A percentile compares a stretch with the other conserved stretches of the same genome.
phyloP scores from a whole-genome alignment of 1,140 invertebrate species.

The Dryas iulia region DNA sequence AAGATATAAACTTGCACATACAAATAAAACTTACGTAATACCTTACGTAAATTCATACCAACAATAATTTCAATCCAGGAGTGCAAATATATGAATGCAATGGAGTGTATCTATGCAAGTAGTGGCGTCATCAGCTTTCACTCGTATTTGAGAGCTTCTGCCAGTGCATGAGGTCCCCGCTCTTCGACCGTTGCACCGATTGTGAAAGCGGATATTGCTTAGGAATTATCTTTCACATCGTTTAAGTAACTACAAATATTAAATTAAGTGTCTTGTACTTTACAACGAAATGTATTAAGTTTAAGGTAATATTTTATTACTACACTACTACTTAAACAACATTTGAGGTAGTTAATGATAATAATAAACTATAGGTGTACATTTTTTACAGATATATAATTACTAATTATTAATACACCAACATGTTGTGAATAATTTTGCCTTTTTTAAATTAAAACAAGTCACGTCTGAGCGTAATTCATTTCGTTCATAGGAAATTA shows the following conservation, averaged over 20 bases:
- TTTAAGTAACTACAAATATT: conserved; percentile 6
- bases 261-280: background rate
- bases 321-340: no score
- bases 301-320: background rate
- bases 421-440: background rate
- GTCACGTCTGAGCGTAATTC: conserved; percentile 10
- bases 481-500: conserved; percentile 25
- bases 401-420: no score
- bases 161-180: conserved; percentile 4
- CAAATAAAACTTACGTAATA: conserved; percentile 27
- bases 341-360: no score
- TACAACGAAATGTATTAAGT: no score
- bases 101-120: conserved; percentile 54
- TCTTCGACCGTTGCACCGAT: conserved; percentile 39
- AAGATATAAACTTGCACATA: background rate
- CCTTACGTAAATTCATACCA: conserved; percentile 41
- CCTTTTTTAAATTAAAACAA: background rate
- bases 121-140: conserved; percentile 67
- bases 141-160: conserved; percentile 27
- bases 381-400: no score
- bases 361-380: no score
- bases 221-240: conserved; percentile 37
- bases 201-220: conserved; percentile 53
- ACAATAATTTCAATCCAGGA: conserved; percentile 34
- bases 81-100: conserved; percentile 40